Conservation (phyloP, 2,888 invertebrate species). For the Ditula angustiorana region DNA sequence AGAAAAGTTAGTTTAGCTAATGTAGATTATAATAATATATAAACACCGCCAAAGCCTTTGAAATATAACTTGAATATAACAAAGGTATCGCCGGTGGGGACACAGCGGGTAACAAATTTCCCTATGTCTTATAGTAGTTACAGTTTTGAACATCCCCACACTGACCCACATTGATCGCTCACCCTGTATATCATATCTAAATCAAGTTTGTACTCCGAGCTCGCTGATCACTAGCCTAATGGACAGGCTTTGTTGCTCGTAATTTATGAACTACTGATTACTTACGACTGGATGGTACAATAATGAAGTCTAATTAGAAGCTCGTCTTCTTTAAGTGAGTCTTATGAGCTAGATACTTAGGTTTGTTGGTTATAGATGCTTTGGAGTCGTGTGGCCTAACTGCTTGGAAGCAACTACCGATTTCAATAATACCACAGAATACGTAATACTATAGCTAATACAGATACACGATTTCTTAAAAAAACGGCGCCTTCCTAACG, state of each 20-base stretch:
- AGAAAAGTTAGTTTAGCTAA: too few species aligned
- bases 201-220: neutral
- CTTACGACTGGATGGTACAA: neutral
- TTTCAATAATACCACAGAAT: neutral
- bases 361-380: neutral
- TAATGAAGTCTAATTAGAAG: conserved; percentile 1
- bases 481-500: too few species aligned
- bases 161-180: too few species aligned
- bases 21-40: too few species aligned
- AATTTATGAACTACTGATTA: conserved; percentile 16
- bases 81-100: too few species aligned
- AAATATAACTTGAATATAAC: too few species aligned
- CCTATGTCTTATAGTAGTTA: too few species aligned
- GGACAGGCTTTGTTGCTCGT: conserved; percentile 21
- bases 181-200: neutral
- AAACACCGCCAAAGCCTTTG: too few species aligned
- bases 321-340: conserved; percentile 1
- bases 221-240: conserved; percentile 10
- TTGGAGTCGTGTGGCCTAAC: neutral
- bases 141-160: too few species aligned
- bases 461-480: too few species aligned
- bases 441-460: too few species aligned
- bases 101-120: too few species aligned
- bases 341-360: neutral
- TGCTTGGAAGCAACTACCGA: neutral